These are phyloP conservation scores for Tetropium fuscum DNA, from an alignment of 2,888 invertebrate species.

Conservation along the genomic window DNA sequence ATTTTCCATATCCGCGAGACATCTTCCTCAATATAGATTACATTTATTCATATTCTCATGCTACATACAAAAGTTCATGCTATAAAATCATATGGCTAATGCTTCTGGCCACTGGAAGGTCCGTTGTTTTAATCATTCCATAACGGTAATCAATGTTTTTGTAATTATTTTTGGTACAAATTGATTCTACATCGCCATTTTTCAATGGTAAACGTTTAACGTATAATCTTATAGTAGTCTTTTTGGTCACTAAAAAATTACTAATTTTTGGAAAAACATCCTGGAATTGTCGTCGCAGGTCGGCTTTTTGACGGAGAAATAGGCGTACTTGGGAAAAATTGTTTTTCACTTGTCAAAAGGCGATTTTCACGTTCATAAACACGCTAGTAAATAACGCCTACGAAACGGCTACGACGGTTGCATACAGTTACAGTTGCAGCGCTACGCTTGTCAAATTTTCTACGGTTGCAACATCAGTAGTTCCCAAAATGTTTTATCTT, in stretches of 20 bases:
- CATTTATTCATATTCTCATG: slow-evolving; percentile 10
- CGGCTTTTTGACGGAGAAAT: slow-evolving; percentile 25
- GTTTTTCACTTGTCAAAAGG: slow-evolving; percentile 55
- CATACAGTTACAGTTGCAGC: slow-evolving; percentile 17
- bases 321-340: slow-evolving; percentile 25
- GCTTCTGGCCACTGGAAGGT: neutral
- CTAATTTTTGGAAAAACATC: slow-evolving; percentile 15
- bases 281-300: slow-evolving; percentile 8
- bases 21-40: slow-evolving; percentile 47
- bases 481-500: slow-evolving; percentile 1
- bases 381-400: slow-evolving; percentile 60
- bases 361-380: slow-evolving; percentile 59
- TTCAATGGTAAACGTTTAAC: slow-evolving; percentile 31
- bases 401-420: slow-evolving; percentile 40
- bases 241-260: slow-evolving; percentile 18
- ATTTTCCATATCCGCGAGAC: slow-evolving; percentile 68
- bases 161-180: slow-evolving; percentile 27
- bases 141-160: slow-evolving; percentile 8
- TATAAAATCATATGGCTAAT: slow-evolving; percentile 8
- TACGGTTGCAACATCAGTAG: slow-evolving; percentile 2
- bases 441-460: slow-evolving; percentile 15
- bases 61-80: neutral
- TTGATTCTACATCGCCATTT: slow-evolving; percentile 39
- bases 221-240: neutral
- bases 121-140: neutral